phyloP scores from a whole-genome alignment of 30 jellyfish, hydroid and myxozoan species.

The Calvadosia cruxmelitensis region DNA sequence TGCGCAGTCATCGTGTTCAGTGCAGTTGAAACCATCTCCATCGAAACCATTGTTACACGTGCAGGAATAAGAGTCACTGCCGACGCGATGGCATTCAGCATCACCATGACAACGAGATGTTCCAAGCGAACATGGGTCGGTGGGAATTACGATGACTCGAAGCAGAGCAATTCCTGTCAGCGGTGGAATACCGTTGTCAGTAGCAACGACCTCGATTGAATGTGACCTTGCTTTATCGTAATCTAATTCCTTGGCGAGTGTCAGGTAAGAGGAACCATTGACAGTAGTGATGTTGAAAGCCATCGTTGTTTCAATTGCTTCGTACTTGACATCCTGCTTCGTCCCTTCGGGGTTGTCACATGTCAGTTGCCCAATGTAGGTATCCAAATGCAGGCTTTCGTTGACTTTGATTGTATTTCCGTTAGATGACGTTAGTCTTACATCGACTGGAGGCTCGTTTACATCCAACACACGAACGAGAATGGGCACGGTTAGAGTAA shows the following conservation, averaged over 20 bases:
- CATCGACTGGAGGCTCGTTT: slow-evolving; percentile 70
- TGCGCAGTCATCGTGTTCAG: slow-evolving; percentile 53
- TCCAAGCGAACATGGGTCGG: slow-evolving; percentile 61
- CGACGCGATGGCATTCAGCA: slow-evolving; percentile 47
- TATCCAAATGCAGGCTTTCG: slow-evolving; percentile 38
- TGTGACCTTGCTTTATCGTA: slow-evolving; percentile 4
- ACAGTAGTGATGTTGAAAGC: slow-evolving; percentile 24
- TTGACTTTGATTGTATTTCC: slow-evolving; percentile 11
- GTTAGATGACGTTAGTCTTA: slow-evolving; percentile 13
- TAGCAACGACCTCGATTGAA: slow-evolving; percentile 27
- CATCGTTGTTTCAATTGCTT: slow-evolving; percentile 19
- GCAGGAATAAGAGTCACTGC: slow-evolving; percentile 45
- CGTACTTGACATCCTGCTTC: slow-evolving; percentile 24
- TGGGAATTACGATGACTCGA: slow-evolving; percentile 8
- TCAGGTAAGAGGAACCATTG: slow-evolving; percentile 47
- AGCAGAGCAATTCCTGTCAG: slow-evolving; percentile 40
- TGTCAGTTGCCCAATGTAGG: slow-evolving; percentile 42
- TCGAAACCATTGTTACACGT: slow-evolving; percentile 51
- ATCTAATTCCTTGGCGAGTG: slow-evolving; percentile 33
- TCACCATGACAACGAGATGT: slow-evolving; percentile 26
- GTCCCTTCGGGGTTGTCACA: slow-evolving; percentile 77
- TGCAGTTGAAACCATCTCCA: slow-evolving; percentile 28
- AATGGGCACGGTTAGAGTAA: slow-evolving; percentile 20
- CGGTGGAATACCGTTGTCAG: slow-evolving; percentile 70
- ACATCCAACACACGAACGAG: slow-evolving; percentile 48